phyloP scores from a whole-genome alignment of 2,113 vertebrate species.

The Proteles cristata region DNA sequence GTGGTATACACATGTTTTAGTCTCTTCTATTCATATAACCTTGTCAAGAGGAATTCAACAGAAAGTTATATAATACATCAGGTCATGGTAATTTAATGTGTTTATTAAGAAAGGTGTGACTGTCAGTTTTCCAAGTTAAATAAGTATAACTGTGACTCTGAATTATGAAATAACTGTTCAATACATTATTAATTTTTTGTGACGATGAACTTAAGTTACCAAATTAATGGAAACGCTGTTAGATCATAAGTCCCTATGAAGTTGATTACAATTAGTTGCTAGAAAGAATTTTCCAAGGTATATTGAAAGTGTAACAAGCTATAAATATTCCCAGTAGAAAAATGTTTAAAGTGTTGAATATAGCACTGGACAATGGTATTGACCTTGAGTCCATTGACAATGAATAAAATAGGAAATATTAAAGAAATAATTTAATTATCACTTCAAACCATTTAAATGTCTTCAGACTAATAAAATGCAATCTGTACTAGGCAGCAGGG shows the following conservation, averaged over 20 bases:
- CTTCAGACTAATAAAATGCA: conserved; percentile 70
- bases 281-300: conserved; percentile 26
- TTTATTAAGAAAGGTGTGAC: background rate
- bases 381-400: conserved; percentile 62
- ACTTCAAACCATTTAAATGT: conserved; percentile 68
- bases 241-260: conserved; percentile 44
- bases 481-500: conserved; percentile 41
- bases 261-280: conserved; percentile 54
- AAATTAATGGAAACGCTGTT: conserved; percentile 57
- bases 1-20: background rate
- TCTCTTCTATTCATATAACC: background rate
- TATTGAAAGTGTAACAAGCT: conserved; percentile 25
- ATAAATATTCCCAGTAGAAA: conserved; percentile 38
- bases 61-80: background rate
- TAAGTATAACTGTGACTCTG: background rate
- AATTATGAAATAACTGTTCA: conserved; percentile 57
- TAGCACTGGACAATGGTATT: background rate
- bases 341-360: background rate
- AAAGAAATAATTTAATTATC: conserved; percentile 72
- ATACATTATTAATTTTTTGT: conserved; percentile 48
- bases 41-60: conserved; percentile 15
- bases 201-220: conserved; percentile 41
- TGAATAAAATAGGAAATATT: conserved; percentile 44
- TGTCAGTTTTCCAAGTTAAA: conserved; percentile 15
- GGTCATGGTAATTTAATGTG: background rate